phyloP scores from a whole-genome alignment of 1,140 invertebrate species.

The Lineus longissimus region DNA sequence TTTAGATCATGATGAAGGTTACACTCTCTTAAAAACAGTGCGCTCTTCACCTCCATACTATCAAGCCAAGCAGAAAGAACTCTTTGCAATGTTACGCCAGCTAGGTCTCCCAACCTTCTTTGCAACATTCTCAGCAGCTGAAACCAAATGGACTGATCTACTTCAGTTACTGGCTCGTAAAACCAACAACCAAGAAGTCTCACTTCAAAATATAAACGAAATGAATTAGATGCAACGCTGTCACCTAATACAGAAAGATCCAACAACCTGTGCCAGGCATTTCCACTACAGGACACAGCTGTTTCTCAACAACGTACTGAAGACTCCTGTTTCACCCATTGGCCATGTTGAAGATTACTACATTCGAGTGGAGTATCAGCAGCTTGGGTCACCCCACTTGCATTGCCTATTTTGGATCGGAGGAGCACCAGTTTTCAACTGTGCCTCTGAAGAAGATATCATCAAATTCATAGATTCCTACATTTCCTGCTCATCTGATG shows the following conservation, averaged over 20 bases:
- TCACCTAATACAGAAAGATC: slow-evolving; percentile 19
- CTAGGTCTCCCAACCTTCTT: slow-evolving; percentile 21
- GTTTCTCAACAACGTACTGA: slow-evolving; percentile 18
- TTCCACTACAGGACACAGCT: slow-evolving; percentile 21
- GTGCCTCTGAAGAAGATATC: not conserved
- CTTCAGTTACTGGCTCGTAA: slow-evolving; percentile 16
- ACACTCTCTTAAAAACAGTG: slow-evolving; percentile 21
- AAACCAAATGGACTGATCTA: slow-evolving; percentile 24
- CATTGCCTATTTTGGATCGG: slow-evolving; percentile 52
- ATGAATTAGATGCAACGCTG: slow-evolving; percentile 19
- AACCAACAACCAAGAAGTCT: slow-evolving; percentile 6
- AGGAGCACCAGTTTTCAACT: slow-evolving; percentile 32
- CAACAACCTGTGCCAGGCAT: slow-evolving; percentile 20
- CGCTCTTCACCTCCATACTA: slow-evolving; percentile 27
- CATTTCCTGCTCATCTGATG: not conserved
- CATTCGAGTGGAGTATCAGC: slow-evolving; percentile 52
- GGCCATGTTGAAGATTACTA: slow-evolving; percentile 27
- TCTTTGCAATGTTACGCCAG: slow-evolving; percentile 27
- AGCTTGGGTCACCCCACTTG: slow-evolving; percentile 53
- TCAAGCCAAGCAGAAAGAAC: slow-evolving; percentile 15
- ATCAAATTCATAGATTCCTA: not conserved
- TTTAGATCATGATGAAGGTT: slow-evolving; percentile 21
- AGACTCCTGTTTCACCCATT: slow-evolving; percentile 11
- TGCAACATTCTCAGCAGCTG: slow-evolving; percentile 21
- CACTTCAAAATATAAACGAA: slow-evolving; percentile 14